Evolutionary conservation across 1,140 invertebrate species (phyloP), one percentile per base, ranked within the genome.

Genomic region (Calephelis virginiensis): DNA sequence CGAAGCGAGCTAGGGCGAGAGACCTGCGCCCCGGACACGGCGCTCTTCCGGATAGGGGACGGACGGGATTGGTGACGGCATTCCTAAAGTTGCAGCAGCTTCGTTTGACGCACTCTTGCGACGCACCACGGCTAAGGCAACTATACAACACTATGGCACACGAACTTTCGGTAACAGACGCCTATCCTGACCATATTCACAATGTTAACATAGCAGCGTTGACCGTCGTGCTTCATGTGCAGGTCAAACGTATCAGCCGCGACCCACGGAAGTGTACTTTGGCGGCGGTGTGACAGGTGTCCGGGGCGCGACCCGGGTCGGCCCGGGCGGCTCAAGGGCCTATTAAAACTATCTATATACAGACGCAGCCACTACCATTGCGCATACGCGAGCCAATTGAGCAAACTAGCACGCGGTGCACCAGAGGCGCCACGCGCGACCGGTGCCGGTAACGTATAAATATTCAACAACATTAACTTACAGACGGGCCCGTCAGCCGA

Each of bases 311-410:
- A 48, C 65, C 65, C 61, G 70, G 80, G 80, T 73, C 76, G 73
- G 66, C 71, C 72, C 72, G 73, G 67, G 74, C 75, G 73, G 66
- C 70, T 74, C 73, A 70, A 66, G 76, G 78, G 71, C 75, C 72
- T 71, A 80, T 80, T 82, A 82, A 69, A 75, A 77, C 82, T 85
- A 83, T 67, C 80, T 87, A 87, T 87, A 77, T 85, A 87, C 85
- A 85, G 81, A 81, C 75, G 83, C 78, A 78, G 81, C 78, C 80
- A 79, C 78, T 81, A 79, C 79, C 78, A 69, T 80, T 82, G 78
- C 84, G 78, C 72, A 75, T 79, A 78, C 77, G 77, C 81, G 80
- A 83, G 81, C 82, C 84, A 80, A 81, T 85, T 84, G 85, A 85
- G 83, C 85, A 83, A 84, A 76, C 78, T 77, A 76, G 75, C 83